Percentiles rank a stretch among this genome's conserved stretches.
These are phyloP conservation scores for Quadroppia sp. DNA, from an alignment of 2,888 invertebrate genomes.

Conservation along the genomic window DNA sequence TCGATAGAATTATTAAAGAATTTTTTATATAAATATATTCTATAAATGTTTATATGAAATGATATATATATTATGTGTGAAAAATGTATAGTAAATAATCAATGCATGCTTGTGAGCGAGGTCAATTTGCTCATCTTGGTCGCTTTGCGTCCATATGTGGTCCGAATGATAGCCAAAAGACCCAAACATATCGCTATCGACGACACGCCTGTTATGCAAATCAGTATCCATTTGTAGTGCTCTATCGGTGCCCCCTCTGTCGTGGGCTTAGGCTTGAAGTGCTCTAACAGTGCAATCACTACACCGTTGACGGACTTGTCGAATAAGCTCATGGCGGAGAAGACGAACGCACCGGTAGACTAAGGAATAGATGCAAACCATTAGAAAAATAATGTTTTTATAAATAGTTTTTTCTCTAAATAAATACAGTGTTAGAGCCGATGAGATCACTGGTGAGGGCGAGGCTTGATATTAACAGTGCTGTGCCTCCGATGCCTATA, in stretches of 20 bases:
- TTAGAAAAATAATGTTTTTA: not conserved
- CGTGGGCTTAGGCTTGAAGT: slow-evolving; percentile 25
- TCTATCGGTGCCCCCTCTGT: not conserved
- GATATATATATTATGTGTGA: too few relatives aligned
- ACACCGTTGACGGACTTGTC: slow-evolving; percentile 38
- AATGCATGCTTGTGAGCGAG: not conserved
- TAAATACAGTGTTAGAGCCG: slow-evolving; percentile 47
- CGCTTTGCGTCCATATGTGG: slow-evolving; percentile 26
- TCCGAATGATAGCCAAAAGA: slow-evolving; percentile 25
- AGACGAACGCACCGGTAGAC: slow-evolving; percentile 43
- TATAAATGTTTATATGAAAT: too few relatives aligned
- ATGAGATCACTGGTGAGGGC: slow-evolving; percentile 50
- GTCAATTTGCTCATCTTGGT: not conserved
- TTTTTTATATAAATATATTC: too few relatives aligned
- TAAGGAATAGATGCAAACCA: not conserved
- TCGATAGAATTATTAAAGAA: too few relatives aligned
- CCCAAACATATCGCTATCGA: not conserved
- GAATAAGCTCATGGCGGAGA: slow-evolving; percentile 42
- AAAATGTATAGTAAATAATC: too few relatives aligned
- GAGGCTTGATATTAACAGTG: slow-evolving; percentile 48
- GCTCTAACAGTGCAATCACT: slow-evolving; percentile 36
- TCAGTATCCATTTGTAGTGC: slow-evolving; percentile 20
- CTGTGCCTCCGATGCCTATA: slow-evolving; percentile 47
- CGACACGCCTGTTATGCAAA: slow-evolving; percentile 22
- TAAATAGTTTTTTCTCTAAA: not conserved